A percentile compares a stretch with the other conserved stretches of the same genome.
These are phyloP conservation scores for Trissolcus basalis DNA, from an alignment of 1,140 invertebrate species.

Conservation along the genomic window DNA sequence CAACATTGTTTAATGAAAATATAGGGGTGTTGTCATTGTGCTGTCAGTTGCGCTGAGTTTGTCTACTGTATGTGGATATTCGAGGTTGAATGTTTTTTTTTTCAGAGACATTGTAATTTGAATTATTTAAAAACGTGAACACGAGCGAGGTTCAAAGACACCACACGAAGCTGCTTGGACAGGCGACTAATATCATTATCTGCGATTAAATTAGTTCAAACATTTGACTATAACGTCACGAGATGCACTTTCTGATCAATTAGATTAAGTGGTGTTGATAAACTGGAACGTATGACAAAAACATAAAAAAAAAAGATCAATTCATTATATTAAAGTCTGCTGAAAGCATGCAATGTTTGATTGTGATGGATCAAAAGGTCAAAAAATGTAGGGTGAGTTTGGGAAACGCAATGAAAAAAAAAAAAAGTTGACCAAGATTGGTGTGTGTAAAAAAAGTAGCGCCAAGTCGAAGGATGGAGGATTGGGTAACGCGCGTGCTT, in stretches of 20 bases:
- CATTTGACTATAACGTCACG: background rate
- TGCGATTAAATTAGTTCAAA: constrained; percentile 35
- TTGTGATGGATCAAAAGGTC: background rate
- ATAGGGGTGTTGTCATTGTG: too few relatives aligned
- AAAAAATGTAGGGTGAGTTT: background rate
- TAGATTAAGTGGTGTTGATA: constrained; percentile 21
- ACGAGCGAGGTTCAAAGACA: constrained; percentile 15
- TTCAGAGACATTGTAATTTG: too few relatives aligned
- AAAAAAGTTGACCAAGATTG: constrained; percentile 16
- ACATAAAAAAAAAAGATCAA: background rate
- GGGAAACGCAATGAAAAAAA: constrained; percentile 7
- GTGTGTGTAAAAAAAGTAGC: constrained; percentile 20
- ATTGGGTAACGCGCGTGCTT: constrained; percentile 62
- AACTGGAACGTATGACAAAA: constrained; percentile 2
- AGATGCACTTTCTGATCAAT: constrained; percentile 22
- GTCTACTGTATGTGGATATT: too few relatives aligned
- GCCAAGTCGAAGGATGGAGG: constrained; percentile 50
- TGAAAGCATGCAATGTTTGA: background rate
- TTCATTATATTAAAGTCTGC: too few relatives aligned
- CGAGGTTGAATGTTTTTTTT: too few relatives aligned
- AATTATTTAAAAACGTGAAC: constrained; percentile 1
- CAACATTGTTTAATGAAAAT: too few relatives aligned
- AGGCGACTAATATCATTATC: constrained; percentile 8
- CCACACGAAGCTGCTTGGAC: constrained; percentile 6
- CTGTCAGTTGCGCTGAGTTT: too few relatives aligned